Conservation (phyloP, 2,113 vertebrate species). For the Chlamydotis undulata region DNA sequence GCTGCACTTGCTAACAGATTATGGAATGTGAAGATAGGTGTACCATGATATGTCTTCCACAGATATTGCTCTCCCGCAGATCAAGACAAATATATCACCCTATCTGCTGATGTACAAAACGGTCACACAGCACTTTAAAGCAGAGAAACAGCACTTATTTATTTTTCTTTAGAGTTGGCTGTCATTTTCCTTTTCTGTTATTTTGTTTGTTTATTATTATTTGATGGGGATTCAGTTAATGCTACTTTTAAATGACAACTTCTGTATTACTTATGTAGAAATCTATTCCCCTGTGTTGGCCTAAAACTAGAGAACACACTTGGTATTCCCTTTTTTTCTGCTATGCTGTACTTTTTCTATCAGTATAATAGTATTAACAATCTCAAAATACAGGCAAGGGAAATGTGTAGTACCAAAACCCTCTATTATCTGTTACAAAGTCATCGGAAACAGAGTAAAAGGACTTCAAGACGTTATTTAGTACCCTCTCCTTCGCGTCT, state of each 20-base stretch:
- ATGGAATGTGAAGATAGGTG: not conserved
- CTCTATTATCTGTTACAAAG: not conserved
- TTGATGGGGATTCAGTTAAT: not conserved
- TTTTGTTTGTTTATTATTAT: not conserved
- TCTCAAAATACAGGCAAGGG: not conserved
- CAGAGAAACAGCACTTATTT: not conserved
- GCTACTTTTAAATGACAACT: not conserved
- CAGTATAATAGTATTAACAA: not conserved
- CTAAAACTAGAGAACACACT: not conserved
- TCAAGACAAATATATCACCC: conserved; percentile 1
- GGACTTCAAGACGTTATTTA: not conserved
- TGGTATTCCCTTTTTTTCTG: not conserved
- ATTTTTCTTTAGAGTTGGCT: not conserved
- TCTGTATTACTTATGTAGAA: not conserved
- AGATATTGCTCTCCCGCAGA: not conserved
- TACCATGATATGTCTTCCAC: not conserved
- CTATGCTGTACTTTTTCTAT: not conserved
- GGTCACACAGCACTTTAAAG: not conserved
- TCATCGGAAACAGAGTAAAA: not conserved
- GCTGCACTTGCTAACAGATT: not conserved
- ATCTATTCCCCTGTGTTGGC: not conserved
- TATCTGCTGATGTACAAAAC: not conserved
- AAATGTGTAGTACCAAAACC: not conserved
- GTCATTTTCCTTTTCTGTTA: not conserved
- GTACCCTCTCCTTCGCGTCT: not conserved